Percentiles rank a stretch among this genome's conserved stretches.
These are phyloP conservation scores for Psittacula derbiana DNA, from an alignment of 2,797 vertebrate genomes.

Conservation along the genomic window DNA sequence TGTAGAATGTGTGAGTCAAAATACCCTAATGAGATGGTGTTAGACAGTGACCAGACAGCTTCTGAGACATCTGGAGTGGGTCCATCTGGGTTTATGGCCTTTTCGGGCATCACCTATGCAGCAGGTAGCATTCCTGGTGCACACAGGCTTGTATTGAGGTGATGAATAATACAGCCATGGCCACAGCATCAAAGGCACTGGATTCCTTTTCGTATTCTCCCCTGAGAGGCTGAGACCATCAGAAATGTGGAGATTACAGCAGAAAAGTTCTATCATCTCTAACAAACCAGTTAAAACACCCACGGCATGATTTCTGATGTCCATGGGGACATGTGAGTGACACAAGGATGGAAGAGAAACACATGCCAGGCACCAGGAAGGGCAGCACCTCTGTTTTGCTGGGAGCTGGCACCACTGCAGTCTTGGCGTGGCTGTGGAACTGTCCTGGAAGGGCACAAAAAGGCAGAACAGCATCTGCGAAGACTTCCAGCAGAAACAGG, in stretches of 20 bases:
- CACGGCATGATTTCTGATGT: accelerated
- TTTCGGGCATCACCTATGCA: not conserved
- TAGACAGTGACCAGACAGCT: not conserved
- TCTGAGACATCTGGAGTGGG: not conserved
- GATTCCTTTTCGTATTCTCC: not conserved
- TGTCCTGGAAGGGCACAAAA: not conserved
- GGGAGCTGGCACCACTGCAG: not conserved
- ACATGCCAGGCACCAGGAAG: no score
- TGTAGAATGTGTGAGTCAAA: not conserved
- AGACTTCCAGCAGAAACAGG: not conserved
- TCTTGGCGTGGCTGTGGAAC: not conserved
- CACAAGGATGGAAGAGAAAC: not conserved
- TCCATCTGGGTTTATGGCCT: accelerated
- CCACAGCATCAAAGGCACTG: not conserved
- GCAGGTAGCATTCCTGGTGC: not conserved
- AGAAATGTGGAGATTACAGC: not conserved
- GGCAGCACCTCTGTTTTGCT: not conserved
- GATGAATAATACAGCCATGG: no score
- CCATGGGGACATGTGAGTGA: not conserved
- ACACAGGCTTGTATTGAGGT: not conserved
- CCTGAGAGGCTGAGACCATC: not conserved
- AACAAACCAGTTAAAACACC: not conserved
- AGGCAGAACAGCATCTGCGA: no score
- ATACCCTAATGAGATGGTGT: not conserved
- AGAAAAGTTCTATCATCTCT: not conserved